Percentiles rank a stretch among this genome's conserved stretches.
These are phyloP conservation scores for Disparrhopalites patrizii DNA, from an alignment of 2,888 invertebrate genomes.

Conservation along the genomic window DNA sequence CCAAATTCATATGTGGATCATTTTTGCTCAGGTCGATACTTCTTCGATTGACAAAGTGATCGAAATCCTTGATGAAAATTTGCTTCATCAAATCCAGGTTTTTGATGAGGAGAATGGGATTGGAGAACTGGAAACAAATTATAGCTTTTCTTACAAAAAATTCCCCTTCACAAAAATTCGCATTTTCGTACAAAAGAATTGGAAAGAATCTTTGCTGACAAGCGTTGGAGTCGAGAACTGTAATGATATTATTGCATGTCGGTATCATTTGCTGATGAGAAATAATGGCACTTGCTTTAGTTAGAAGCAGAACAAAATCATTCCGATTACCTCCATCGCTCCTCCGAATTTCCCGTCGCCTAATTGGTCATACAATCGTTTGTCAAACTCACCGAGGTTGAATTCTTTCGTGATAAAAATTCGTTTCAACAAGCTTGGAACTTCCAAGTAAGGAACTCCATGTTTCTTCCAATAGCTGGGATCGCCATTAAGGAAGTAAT, in stretches of 20 bases:
- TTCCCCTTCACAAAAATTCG: slow-evolving; percentile 17
- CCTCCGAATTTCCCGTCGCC: background rate
- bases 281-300: no score
- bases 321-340: slow-evolving; percentile 1
- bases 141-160: no score
- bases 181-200: slow-evolving; percentile 12
- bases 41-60: slow-evolving; percentile 12
- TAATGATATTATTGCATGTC: background rate
- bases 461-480: no score
- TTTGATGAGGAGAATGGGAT: slow-evolving; percentile 4
- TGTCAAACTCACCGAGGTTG: background rate
- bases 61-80: slow-evolving; percentile 23
- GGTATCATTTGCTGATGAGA: background rate
- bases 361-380: background rate
- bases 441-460: no score
- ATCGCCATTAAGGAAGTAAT: no score
- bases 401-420: background rate
- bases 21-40: slow-evolving; percentile 3
- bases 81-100: slow-evolving; percentile 19
- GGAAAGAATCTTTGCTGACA: slow-evolving; percentile 10
- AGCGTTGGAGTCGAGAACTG: slow-evolving; percentile 4
- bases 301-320: background rate
- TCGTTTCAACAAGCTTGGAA: no score
- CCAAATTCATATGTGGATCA: slow-evolving; percentile 14
- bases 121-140: background rate